Evolutionary conservation across 2,888 invertebrate species (phyloP), one percentile per base, ranked within the genome.

Genomic region (Caenorhabditis afra): DNA sequence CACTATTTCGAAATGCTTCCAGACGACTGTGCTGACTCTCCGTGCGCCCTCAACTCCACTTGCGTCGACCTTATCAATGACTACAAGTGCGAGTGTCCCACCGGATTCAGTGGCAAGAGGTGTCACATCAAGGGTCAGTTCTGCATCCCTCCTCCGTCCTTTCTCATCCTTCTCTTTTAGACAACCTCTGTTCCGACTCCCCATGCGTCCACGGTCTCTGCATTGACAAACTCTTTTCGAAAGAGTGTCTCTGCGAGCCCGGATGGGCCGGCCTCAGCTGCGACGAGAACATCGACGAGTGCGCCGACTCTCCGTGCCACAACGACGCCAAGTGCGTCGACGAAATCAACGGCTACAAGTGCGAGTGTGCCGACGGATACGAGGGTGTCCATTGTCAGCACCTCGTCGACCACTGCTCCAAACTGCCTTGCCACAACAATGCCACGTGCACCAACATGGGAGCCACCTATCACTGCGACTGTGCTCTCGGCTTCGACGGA

Each of bases 41-140:
- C 97, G 29, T 90, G 90, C 90, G 92, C 96, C 0, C 92, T 97
- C 29, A 95, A 94, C 0, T 94, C 96, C 0, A 95, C 95, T 85
- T 97, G 97, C 91, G 96, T 96, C 0, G 98, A 98, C 91, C 92
- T 97, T 85, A 94, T 97, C 0, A 95, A 95, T 81, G 97, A 97
- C 91, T 99, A 97, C 91, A 94, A 93, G 84, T 99, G 99, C 89
- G 92, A 94, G 10, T 99, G 99, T 91, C 95, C 96, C 5, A 93
- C 94, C 45, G 98, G 98, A 44, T 99, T 97, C 90, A 94, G 95
- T 12, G 99, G 98, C 45, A 96, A 96, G 91, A 93, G 97, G 44
- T 99, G 99, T 89, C 95, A 98, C 87, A 94, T 94, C 86, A 97
- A 98, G 90, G 95, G 87, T 84, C 11, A 12, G 44, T 49, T 14